Percentiles rank a stretch among this genome's conserved stretches.
Conservation (phyloP, 1,140 invertebrate genomes). For the Achatina immaculata region DNA sequence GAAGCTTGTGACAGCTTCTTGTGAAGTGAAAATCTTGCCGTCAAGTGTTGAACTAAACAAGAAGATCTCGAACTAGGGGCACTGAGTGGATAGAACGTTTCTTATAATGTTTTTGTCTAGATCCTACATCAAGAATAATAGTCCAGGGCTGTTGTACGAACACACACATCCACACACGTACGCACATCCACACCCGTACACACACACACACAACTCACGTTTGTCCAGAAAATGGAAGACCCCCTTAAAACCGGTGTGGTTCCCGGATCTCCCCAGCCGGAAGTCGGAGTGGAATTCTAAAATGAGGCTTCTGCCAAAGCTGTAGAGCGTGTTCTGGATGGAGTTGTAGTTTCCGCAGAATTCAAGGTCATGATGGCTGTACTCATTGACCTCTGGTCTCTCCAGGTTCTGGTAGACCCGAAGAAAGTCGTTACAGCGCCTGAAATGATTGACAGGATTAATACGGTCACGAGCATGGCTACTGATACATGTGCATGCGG, state of each 20-base stretch:
- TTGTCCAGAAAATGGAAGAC: conserved; percentile 85
- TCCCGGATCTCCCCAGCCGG: conserved; percentile 70
- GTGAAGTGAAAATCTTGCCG: no score
- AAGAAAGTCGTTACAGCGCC: conserved; percentile 82
- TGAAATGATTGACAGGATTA: conserved; percentile 66
- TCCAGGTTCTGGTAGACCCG: conserved; percentile 84
- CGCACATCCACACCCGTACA: no score
- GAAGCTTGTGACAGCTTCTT: no score
- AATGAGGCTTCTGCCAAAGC: conserved; percentile 82
- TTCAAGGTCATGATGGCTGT: conserved; percentile 81
- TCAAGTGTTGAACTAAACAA: no score
- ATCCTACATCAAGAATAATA: no score
- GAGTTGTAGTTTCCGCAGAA: conserved; percentile 78
- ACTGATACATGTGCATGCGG: no score
- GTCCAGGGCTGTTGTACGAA: no score
- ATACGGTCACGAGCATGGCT: no score
- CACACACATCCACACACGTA: no score
- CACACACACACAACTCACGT: conserved; percentile 79
- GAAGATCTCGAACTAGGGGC: no score
- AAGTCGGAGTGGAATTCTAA: conserved; percentile 84
- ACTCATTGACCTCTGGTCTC: conserved; percentile 81
- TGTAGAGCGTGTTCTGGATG: conserved; percentile 81
- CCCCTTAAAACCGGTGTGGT: conserved; percentile 83
- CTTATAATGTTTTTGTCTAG: no score
- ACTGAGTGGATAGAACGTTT: no score